Conservation (phyloP, 2,888 invertebrate genomes). For the Anoncus sp. region DNA sequence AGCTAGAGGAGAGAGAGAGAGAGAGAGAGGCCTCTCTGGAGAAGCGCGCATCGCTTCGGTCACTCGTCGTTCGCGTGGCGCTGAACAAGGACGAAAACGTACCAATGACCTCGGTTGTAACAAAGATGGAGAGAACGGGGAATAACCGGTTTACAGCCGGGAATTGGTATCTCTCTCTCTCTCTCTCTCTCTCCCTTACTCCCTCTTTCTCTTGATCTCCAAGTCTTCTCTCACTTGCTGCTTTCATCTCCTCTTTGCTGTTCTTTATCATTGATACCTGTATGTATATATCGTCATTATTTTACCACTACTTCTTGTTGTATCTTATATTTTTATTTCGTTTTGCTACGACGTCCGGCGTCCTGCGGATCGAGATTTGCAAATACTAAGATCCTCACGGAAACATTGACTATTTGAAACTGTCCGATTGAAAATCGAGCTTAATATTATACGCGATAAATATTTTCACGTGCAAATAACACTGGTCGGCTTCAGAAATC, state of each 20-base stretch:
- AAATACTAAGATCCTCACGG: constrained; percentile 16
- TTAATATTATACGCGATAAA: constrained; percentile 2
- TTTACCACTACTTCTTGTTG: constrained; percentile 53
- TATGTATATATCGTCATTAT: constrained; percentile 46
- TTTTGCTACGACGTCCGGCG: constrained; percentile 43
- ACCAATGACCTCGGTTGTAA: constrained; percentile 56
- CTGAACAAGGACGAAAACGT: constrained; percentile 64
- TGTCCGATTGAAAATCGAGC: constrained; percentile 1
- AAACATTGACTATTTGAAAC: neutral
- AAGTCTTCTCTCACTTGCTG: constrained; percentile 30
- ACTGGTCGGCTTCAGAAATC: neutral
- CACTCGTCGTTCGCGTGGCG: constrained; percentile 82
- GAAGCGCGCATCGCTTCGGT: constrained; percentile 64
- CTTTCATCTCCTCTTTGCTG: constrained; percentile 51
- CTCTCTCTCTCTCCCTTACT: constrained; percentile 23
- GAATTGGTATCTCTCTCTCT: constrained; percentile 40
- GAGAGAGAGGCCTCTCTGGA: constrained; percentile 55
- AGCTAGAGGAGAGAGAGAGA: constrained; percentile 52
- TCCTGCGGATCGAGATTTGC: constrained; percentile 35
- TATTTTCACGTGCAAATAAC: neutral
- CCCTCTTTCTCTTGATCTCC: constrained; percentile 29
- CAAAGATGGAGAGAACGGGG: constrained; percentile 50
- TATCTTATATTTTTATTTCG: constrained; percentile 53
- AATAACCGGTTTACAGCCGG: constrained; percentile 54
- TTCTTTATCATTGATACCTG: constrained; percentile 37